Conservation (phyloP, 2,797 vertebrate genomes). For the Urosaurus nigricauda region DNA sequence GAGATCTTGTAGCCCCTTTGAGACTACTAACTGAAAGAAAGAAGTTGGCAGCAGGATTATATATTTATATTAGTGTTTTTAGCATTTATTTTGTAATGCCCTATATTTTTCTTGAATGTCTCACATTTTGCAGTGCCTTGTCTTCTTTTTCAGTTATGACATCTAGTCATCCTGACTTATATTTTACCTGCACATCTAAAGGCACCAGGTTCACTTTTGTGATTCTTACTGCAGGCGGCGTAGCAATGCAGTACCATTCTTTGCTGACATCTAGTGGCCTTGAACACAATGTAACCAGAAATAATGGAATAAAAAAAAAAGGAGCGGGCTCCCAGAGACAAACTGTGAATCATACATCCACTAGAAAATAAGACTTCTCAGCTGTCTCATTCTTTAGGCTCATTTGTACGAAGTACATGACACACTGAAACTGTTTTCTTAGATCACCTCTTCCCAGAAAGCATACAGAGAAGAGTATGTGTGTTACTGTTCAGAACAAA, state of each 20-base stretch:
- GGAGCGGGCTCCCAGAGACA: background rate
- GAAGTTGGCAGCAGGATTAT: no score
- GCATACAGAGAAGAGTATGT: background rate
- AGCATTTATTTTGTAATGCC: no score
- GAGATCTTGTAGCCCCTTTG: no score
- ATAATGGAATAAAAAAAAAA: conserved; percentile 7
- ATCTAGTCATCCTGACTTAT: no score
- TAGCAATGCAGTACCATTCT: rapidly evolving
- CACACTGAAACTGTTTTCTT: background rate
- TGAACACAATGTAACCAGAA: background rate
- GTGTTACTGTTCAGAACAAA: background rate
- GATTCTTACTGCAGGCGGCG: background rate
- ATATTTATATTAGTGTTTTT: no score
- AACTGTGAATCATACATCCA: background rate
- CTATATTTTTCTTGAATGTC: no score
- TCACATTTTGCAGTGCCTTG: no score
- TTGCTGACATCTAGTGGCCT: conserved; percentile 13
- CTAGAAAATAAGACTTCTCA: background rate
- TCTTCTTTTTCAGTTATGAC: no score
- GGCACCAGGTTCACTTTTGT: background rate
- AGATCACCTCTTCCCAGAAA: background rate
- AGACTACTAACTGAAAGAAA: no score
- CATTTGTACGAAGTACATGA: background rate
- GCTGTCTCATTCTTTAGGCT: background rate
- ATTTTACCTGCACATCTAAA: background rate